phyloP scores from a whole-genome alignment of 2,113 vertebrate species.

The Lamprologus tigripictilis region DNA sequence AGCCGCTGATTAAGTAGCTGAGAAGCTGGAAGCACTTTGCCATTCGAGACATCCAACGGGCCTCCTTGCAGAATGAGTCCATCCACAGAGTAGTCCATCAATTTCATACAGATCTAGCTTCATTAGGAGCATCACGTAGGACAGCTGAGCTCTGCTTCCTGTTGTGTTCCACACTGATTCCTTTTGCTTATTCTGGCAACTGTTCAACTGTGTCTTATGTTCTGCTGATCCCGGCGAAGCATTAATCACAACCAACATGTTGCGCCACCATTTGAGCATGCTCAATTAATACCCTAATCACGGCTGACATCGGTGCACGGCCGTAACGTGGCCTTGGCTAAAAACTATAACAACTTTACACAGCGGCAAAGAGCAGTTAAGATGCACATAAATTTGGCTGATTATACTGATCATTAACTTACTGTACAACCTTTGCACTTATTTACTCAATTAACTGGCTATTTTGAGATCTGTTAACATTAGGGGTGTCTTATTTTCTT shows the following conservation, averaged over 20 bases:
- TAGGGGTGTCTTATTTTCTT: constrained; percentile 17
- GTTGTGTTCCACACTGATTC: not conserved
- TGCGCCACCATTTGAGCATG: not conserved
- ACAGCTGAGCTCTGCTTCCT: not conserved
- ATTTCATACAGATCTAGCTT: not conserved
- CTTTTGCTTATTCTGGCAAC: not conserved
- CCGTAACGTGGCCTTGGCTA: not conserved
- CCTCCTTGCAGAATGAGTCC: constrained; percentile 12
- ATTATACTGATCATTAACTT: constrained; percentile 60
- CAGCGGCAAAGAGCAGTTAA: not conserved
- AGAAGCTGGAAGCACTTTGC: constrained; percentile 39
- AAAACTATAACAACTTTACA: constrained; percentile 2
- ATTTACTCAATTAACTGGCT: constrained; percentile 63
- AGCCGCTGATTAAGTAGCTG: constrained; percentile 41
- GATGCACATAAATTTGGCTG: constrained; percentile 34
- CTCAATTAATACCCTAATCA: constrained; percentile 48
- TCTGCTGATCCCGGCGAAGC: not conserved
- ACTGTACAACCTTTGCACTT: constrained; percentile 46
- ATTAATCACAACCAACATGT: constrained; percentile 8
- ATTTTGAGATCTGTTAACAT: constrained; percentile 50
- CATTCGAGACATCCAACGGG: constrained; percentile 2
- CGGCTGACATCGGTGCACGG: not conserved
- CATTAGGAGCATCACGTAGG: not conserved
- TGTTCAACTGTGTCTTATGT: not conserved
- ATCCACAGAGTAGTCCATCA: constrained; percentile 18